Conservation (phyloP, 2,888 invertebrate species). For the Ophioninae sp. region DNA sequence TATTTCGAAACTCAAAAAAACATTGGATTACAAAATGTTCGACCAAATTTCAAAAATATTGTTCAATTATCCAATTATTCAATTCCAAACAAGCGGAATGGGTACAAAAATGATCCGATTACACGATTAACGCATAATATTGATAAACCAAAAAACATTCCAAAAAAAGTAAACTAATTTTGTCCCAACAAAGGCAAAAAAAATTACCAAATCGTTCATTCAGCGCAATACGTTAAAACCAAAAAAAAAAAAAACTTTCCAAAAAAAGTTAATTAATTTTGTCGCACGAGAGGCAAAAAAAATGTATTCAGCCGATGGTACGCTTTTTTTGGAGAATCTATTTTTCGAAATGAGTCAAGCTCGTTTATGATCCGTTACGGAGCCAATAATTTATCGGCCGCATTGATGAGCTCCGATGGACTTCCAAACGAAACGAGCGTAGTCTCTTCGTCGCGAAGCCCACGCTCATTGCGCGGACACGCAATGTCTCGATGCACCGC, state of each 20-base stretch:
- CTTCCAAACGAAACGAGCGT: constrained; percentile 2
- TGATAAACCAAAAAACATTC: background rate
- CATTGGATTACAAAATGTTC: background rate
- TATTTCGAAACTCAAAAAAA: background rate
- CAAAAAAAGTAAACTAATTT: background rate
- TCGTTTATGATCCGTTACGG: background rate
- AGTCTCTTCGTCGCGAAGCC: constrained; percentile 1
- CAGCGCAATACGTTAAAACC: too few relatives aligned
- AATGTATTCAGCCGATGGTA: background rate
- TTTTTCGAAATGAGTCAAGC: background rate
- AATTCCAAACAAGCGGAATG: background rate
- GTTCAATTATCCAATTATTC: background rate
- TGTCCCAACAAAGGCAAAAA: background rate
- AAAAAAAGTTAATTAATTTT: background rate
- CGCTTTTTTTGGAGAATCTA: background rate
- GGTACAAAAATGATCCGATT: too few relatives aligned
- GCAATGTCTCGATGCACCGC: constrained; percentile 21
- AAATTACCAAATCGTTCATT: background rate
- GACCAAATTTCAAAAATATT: background rate
- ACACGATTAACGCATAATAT: too few relatives aligned
- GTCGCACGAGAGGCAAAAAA: background rate
- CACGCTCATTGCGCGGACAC: background rate
- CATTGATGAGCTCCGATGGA: constrained; percentile 6
- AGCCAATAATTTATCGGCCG: background rate
- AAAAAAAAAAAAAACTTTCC: background rate